These are phyloP conservation scores for Diadema setosum DNA, from an alignment of 35 echinoderm and acorn worm species.

Conservation along the genomic window DNA sequence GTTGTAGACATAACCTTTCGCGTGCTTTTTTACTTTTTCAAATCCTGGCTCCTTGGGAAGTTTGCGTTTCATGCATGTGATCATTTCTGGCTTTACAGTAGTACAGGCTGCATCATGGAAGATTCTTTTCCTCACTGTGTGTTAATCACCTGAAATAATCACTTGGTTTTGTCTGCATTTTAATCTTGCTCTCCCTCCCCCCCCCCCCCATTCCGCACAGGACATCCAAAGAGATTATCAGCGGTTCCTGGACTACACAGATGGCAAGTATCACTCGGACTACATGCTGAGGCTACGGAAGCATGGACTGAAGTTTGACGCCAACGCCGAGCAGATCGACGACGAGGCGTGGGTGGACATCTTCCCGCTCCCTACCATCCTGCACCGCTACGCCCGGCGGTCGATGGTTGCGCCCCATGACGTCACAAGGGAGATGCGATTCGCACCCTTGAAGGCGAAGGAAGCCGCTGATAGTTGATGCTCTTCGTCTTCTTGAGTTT, in stretches of 20 bases:
- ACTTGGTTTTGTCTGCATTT: too few species aligned
- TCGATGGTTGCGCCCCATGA: slow-evolving; percentile 57
- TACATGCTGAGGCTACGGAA: slow-evolving; percentile 90
- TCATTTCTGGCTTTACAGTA: neutral
- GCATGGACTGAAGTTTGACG: slow-evolving; percentile 91
- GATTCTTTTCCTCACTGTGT: neutral
- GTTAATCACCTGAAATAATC: too few species aligned
- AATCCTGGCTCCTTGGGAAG: too few species aligned
- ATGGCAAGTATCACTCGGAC: slow-evolving; percentile 95
- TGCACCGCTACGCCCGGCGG: slow-evolving; percentile 48
- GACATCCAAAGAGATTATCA: slow-evolving; percentile 91
- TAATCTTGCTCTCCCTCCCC: neutral
- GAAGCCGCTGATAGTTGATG: too few species aligned
- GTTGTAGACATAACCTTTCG: too few species aligned
- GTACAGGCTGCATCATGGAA: neutral
- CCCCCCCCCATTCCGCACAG: too few species aligned
- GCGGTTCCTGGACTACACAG: slow-evolving; percentile 90
- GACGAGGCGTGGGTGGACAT: slow-evolving; percentile 73
- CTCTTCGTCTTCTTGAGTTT: too few species aligned
- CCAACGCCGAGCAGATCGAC: slow-evolving; percentile 74
- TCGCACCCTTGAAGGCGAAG: slow-evolving; percentile 45
- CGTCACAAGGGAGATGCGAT: slow-evolving; percentile 37
- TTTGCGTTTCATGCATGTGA: too few species aligned
- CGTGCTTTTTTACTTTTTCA: too few species aligned
- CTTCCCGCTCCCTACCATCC: slow-evolving; percentile 68